Conservation (phyloP, 2,113 vertebrate species). For the Oreochromis tanganicae region DNA sequence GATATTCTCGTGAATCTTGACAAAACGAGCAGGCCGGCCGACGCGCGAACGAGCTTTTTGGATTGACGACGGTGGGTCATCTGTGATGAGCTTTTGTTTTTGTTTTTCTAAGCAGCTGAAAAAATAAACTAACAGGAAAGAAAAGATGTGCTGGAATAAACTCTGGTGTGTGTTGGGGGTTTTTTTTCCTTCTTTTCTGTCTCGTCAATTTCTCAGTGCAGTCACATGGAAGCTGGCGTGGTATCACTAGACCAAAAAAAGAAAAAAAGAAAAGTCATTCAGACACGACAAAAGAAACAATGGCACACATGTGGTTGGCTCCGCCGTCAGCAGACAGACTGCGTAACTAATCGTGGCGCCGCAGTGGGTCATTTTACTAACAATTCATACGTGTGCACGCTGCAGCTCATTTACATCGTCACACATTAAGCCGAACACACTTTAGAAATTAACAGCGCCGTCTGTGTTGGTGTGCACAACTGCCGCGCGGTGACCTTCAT, state of each 20-base stretch:
- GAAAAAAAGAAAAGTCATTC: not conserved
- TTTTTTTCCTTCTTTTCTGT: not conserved
- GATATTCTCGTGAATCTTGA: conserved; percentile 60
- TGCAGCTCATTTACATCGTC: conserved; percentile 23
- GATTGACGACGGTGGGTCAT: conserved; percentile 34
- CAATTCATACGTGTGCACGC: conserved; percentile 12
- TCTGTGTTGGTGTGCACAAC: not conserved
- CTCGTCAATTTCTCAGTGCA: not conserved
- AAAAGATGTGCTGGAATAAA: conserved; percentile 1
- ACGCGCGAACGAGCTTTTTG: conserved; percentile 16
- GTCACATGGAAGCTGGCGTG: not conserved
- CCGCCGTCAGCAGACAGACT: not conserved
- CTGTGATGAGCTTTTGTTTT: conserved; percentile 33
- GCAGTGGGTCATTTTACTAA: conserved; percentile 33
- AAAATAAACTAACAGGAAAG: conserved; percentile 66
- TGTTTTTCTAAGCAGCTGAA: conserved; percentile 57
- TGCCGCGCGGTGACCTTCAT: conserved; percentile 20
- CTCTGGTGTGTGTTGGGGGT: not conserved
- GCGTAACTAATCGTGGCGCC: conserved; percentile 37
- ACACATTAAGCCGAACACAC: conserved; percentile 18
- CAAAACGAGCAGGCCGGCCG: not conserved
- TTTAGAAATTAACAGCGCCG: not conserved
- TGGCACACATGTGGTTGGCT: not conserved
- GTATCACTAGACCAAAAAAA: not conserved
- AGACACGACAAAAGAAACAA: conserved; percentile 19